phyloP scores from a whole-genome alignment of 2,797 vertebrate species.

The Epinephelus awoara region DNA sequence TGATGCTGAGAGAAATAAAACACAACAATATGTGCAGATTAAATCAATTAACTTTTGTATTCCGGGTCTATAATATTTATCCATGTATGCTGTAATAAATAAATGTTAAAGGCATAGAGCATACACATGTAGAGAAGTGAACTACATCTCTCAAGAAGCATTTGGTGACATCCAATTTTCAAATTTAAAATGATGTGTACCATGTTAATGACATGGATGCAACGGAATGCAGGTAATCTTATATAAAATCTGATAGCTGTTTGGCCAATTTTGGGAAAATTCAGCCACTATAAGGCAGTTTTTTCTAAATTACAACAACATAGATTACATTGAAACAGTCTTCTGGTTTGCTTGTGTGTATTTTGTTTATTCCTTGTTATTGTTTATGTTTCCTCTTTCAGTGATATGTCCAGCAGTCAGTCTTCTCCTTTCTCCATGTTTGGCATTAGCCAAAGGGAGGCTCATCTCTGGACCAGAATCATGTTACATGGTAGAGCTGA shows the following conservation, averaged over 20 bases:
- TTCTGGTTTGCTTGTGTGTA: background rate
- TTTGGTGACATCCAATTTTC: background rate
- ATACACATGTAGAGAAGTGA: too few species aligned
- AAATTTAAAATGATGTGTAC: background rate
- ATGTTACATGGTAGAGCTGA: slow-evolving; percentile 40
- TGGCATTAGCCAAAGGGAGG: background rate
- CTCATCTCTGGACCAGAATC: slow-evolving; percentile 25
- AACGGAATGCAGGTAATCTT: background rate
- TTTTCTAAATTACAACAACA: background rate
- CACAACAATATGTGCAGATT: too few species aligned
- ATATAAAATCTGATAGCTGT: too few species aligned
- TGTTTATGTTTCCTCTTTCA: slow-evolving; percentile 2
- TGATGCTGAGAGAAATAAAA: too few species aligned
- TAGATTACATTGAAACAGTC: too few species aligned
- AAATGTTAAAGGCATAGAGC: too few species aligned
- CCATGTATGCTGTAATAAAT: too few species aligned
- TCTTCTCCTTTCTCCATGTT: slow-evolving; percentile 5
- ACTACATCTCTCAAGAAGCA: background rate
- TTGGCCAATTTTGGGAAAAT: too few species aligned
- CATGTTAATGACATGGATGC: background rate
- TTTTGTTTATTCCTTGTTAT: background rate
- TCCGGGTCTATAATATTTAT: too few species aligned
- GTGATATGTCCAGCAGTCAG: background rate
- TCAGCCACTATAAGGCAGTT: background rate
- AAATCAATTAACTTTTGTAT: background rate